Percentiles rank a stretch among this genome's conserved stretches.
Evolutionary conservation across 2,888 invertebrate species (phyloP).

Genomic region (Cantharis rustica): DNA sequence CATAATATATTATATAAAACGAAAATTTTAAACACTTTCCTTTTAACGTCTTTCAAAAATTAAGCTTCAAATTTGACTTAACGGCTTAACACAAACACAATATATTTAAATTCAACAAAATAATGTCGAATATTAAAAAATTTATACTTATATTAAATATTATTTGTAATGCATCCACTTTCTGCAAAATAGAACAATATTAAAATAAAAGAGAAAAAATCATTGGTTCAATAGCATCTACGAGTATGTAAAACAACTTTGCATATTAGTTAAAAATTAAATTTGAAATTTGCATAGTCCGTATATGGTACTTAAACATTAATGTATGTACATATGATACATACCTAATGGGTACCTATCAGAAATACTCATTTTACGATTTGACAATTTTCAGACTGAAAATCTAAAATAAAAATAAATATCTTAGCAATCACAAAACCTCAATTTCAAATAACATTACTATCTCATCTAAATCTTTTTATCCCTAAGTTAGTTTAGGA

Average conservation of each 20-base stretch:
- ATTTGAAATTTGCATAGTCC: background rate
- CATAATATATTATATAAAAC: background rate
- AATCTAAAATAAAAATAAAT: background rate
- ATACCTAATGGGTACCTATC: background rate
- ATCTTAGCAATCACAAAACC: background rate
- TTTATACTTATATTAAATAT: no score
- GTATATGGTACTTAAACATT: background rate
- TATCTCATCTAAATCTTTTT: background rate
- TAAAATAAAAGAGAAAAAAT: background rate
- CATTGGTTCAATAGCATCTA: background rate
- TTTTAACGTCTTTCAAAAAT: background rate
- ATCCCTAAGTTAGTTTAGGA: background rate
- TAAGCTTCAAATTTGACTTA: background rate
- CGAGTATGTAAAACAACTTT: background rate
- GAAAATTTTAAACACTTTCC: background rate
- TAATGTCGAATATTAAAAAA: no score
- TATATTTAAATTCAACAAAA: no score
- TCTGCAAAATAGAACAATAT: background rate
- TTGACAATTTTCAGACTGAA: background rate
- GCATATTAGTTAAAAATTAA: background rate
- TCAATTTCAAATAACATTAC: background rate
- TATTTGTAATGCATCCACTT: no score
- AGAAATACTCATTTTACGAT: background rate
- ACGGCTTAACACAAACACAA: no score
- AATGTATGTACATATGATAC: background rate